Base-by-base conservation (phyloP, 1,140 invertebrate species). In the Limonius californicus region DNA sequence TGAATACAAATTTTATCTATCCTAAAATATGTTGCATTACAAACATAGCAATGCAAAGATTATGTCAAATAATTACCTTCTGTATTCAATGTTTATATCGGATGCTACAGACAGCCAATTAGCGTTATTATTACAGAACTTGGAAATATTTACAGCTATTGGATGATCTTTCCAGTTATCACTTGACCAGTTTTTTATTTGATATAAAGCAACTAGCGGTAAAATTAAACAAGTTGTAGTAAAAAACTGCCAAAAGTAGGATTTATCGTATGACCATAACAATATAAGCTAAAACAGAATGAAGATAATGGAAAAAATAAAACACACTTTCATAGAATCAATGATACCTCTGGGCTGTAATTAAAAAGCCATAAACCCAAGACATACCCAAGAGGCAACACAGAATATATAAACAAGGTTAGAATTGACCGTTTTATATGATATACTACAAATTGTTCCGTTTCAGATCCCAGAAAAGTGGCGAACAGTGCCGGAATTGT, bases 61-160 rank as follows among this genome's bases (percentile, higher is more conserved):
- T n/a, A 62, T 16, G n/a, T n/a, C n/a, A n/a, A n/a, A n/a, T n/a
- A n/a, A n/a, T n/a, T 78, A 88, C 84, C 86, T 84, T 77, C 87
- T 80, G 74, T 87, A 94, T 77, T 95, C 92, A 53, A 77, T 81
- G 75, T 93, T 89, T 53, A 96, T 88, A 65, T 87, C 83, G 19
- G 81, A 79, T 45, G 90, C 88, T 1, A 92, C 82, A 23, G 81
- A 72, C 50, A 81, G 77, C 86, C 90, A 93, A 53, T 80, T 80
- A 11, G 77, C 78, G 27, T 82, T 82, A 19, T 78, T 76, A 60
- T 84, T 82, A 18, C 83, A 82, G 71, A 90, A 91, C 63, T 83
- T 78, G 16, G 77, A 61, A 1, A 96, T 77, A 47, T 84, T 82
- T 70, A 82, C 79, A 6, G 83, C 84, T 15, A 93, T 87, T 0